Evolutionary conservation across 1,140 invertebrate genomes (phyloP), one percentile per base, ranked within the genome.

Genomic region (Papilio machaon): DNA sequence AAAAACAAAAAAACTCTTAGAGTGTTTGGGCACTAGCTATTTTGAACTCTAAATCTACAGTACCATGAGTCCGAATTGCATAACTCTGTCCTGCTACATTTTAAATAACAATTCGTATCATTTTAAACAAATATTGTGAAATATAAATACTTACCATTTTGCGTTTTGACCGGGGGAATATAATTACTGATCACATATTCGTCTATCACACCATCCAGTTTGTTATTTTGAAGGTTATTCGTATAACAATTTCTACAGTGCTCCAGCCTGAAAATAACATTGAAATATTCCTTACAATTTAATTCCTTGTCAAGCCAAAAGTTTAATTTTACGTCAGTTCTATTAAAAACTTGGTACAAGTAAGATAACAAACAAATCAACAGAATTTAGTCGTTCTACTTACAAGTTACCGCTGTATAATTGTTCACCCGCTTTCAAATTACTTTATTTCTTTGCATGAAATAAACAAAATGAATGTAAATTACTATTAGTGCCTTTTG

Each of bases 201-300:
- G 86, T 94, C 92, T 73, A 92, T 91, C 23, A 87, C 89, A 70
- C 88, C 86, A 91, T 95, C 89, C 91, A 95, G 86, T 84, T 94
- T 92, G 79, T 91, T 85, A 77, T 88, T 94, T 85, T 93, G 91
- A 80, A 95, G 87, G 82, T 95, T 95, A 90, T 95, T 96, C 86
- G 95, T 96, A 91, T 96, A 95, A 89, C 95, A 96, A 90, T 95
- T 95, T 86, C 91, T 94, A 88, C 95, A 96, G 89, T 95, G 94
- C 82, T 95, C 95, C 87, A 96, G 94, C 95, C 95, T 95, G 90
- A 38, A 90, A 43, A 43, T 43, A 43, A 93, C 82, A 79, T 76
- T 49, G 73, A 83, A 73, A 38, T 81, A 82, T 80, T 38, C 74
- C 46, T 67, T 73, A 52, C 43, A 73, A 43, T 73, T 73, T 73